Percentiles rank a stretch among this genome's conserved stretches.
Conservation (phyloP, 2,888 invertebrate species). For the Rhamphomyia laevipes region DNA sequence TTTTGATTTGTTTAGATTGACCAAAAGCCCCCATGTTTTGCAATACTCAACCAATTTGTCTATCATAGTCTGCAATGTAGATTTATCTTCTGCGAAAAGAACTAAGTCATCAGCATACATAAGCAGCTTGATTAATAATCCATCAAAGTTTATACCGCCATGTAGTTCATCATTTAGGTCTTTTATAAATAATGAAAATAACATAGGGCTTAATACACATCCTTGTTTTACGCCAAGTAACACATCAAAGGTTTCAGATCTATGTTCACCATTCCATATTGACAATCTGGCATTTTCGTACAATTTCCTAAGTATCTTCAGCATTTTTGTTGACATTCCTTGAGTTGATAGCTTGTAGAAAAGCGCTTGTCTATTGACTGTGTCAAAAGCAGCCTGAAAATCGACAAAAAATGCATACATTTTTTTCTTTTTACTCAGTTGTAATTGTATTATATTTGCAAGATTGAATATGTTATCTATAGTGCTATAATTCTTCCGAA, state of each 20-base stretch:
- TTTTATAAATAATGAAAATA: neutral
- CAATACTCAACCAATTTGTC: too few species aligned
- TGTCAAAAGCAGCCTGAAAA: slow-evolving; percentile 1
- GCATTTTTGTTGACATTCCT: neutral
- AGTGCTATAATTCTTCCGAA: too few species aligned
- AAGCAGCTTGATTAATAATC: too few species aligned
- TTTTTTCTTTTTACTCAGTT: neutral
- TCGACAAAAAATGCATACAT: neutral
- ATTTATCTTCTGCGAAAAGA: too few species aligned
- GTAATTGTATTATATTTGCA: too few species aligned
- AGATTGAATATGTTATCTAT: too few species aligned
- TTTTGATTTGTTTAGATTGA: too few species aligned
- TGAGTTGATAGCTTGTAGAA: neutral
- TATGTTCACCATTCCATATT: neutral
- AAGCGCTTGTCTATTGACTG: neutral
- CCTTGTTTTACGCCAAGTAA: neutral
- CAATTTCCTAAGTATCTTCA: neutral
- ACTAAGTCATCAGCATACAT: too few species aligned
- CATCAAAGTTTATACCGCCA: too few species aligned
- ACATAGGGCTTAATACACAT: neutral
- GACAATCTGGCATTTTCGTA: neutral
- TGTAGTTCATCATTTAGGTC: too few species aligned
- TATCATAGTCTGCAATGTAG: too few species aligned
- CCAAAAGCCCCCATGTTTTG: too few species aligned
- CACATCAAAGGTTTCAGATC: neutral